Evolutionary conservation across 2,888 invertebrate genomes (phyloP).

Genomic region (Lutraria lutraria): DNA sequence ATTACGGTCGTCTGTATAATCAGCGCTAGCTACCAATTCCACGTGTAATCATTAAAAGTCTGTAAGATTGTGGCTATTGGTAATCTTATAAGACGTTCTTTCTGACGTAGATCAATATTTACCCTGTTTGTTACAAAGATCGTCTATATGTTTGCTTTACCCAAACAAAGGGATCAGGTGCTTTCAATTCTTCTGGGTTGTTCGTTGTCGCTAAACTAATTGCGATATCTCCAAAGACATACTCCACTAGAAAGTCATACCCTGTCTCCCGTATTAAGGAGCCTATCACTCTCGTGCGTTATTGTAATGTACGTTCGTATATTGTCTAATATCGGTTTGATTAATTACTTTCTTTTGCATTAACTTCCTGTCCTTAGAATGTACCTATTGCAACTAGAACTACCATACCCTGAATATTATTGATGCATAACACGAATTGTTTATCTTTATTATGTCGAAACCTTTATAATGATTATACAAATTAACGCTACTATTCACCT

Average conservation of each 20-base stretch:
- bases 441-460: background rate
- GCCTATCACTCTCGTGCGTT: no score
- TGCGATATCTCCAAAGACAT: background rate
- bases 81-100: background rate
- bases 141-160: background rate
- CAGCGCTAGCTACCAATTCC: background rate
- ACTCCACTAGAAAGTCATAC: no score
- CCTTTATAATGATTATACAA: background rate
- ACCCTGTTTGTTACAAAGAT: conserved; percentile 8
- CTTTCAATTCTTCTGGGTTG: background rate
- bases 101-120: conserved; percentile 3
- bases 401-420: background rate
- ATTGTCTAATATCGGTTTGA: no score
- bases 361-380: no score
- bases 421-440: background rate
- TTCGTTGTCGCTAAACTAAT: background rate
- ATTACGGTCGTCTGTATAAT: background rate
- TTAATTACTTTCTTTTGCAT: no score
- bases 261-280: no score
- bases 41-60: conserved; percentile 3
- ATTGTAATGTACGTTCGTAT: no score
- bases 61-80: background rate
- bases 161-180: conserved; percentile 2
- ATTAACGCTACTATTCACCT: background rate
- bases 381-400: no score